Conservation (phyloP, 2,113 vertebrate genomes). For the Panthera tigris region DNA sequence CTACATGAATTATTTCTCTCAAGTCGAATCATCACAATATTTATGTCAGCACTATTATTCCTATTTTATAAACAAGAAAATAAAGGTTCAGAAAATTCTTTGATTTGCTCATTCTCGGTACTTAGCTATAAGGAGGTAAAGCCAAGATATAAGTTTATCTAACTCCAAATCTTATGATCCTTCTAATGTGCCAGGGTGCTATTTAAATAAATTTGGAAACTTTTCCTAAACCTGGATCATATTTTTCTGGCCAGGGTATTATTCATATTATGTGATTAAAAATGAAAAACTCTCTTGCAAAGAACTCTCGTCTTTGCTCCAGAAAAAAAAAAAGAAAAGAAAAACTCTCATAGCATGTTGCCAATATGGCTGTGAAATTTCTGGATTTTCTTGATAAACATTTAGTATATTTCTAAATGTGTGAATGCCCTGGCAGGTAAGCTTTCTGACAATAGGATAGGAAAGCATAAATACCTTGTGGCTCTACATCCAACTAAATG, state of each 20-base stretch:
- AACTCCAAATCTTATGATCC: not conserved
- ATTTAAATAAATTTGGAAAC: not conserved
- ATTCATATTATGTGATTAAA: not conserved
- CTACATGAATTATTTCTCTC: not conserved
- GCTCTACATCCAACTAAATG: not conserved
- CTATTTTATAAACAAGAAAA: not conserved
- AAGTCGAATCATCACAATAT: not conserved
- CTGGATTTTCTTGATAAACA: not conserved
- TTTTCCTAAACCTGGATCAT: not conserved
- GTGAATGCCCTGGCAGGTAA: not conserved
- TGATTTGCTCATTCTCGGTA: not conserved
- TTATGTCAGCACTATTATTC: not conserved
- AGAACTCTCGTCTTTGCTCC: no score
- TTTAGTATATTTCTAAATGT: not conserved
- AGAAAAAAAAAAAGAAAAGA: not conserved
- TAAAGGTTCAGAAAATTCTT: not conserved
- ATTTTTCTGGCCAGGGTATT: not conserved
- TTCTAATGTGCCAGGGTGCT: not conserved
- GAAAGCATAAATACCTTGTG: not conserved
- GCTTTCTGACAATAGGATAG: not conserved
- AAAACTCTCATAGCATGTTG: not conserved
- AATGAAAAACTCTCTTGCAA: constrained; percentile 20
- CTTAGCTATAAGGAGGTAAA: not conserved
- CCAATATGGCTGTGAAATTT: not conserved
- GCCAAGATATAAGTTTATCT: not conserved